A percentile compares a stretch with the other conserved stretches of the same genome.
Conservation (phyloP, 2,113 vertebrate species). For the Rostratula benghalensis region DNA sequence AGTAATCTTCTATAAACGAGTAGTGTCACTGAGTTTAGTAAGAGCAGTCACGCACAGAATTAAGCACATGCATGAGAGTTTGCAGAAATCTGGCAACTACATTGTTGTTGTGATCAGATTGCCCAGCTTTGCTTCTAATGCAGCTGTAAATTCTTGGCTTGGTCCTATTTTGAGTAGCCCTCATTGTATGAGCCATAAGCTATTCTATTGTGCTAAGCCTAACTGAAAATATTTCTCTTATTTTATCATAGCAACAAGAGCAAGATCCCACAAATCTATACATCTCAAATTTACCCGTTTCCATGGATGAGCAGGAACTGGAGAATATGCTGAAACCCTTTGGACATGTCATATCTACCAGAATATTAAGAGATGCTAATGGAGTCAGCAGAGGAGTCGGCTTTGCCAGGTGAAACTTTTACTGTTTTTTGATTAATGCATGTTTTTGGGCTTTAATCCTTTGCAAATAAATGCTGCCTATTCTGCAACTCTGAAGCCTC, state of each 20-base stretch:
- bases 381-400: slow-evolving; percentile 96
- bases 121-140: not conserved
- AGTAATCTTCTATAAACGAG: not conserved
- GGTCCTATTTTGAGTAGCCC: not conserved
- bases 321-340: slow-evolving; percentile 98
- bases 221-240: slow-evolving; percentile 45
- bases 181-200: not conserved
- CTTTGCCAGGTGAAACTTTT: slow-evolving; percentile 88
- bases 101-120: not conserved
- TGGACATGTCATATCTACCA: slow-evolving; percentile 95
- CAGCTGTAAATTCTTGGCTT: not conserved
- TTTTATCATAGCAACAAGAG: slow-evolving; percentile 90
- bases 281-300: slow-evolving; percentile 96
- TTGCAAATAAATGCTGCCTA: not conserved
- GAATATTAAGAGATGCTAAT: slow-evolving; percentile 95
- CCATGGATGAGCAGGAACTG: slow-evolving; percentile 97
- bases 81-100: slow-evolving; percentile 8
- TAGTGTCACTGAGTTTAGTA: not conserved
- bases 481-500: not conserved
- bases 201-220: not conserved
- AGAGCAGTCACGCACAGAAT: not conserved
- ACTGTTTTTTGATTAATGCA: not conserved
- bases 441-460: not conserved
- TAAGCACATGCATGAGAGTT: slow-evolving; percentile 9
- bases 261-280: slow-evolving; percentile 98